These are phyloP conservation scores for Telenomus remus DNA, from an alignment of 1,140 invertebrate genomes.

Conservation along the genomic window DNA sequence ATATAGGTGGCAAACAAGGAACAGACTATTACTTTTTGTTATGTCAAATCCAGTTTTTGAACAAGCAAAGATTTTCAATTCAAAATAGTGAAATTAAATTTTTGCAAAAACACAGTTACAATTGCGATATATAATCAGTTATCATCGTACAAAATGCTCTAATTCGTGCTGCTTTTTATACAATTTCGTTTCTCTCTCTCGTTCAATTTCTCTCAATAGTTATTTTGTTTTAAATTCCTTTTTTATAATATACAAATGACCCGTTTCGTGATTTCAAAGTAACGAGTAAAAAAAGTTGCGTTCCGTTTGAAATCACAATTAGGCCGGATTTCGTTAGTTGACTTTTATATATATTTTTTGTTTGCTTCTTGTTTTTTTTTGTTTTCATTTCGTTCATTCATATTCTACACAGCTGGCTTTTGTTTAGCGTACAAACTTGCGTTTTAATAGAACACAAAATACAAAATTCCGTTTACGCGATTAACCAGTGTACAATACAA, in stretches of 20 bases:
- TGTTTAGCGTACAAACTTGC: slow-evolving; percentile 63
- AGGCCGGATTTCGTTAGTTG: slow-evolving; percentile 26
- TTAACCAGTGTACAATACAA: slow-evolving; percentile 70
- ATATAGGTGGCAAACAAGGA: no score
- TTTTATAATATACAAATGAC: slow-evolving; percentile 8
- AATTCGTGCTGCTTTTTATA: slow-evolving; percentile 10
- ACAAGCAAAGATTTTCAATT: no score
- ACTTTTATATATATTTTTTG: not conserved
- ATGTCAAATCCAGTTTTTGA: no score
- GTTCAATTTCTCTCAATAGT: not conserved
- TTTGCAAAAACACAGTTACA: no score
- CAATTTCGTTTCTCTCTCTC: not conserved
- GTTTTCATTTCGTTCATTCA: slow-evolving; percentile 36
- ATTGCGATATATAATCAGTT: slow-evolving; percentile 5
- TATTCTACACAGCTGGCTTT: slow-evolving; percentile 49
- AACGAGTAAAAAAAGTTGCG: slow-evolving; percentile 8
- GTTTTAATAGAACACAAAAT: slow-evolving; percentile 66
- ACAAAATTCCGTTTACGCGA: slow-evolving; percentile 38
- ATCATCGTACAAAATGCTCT: slow-evolving; percentile 13
- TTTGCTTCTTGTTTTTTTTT: no score
- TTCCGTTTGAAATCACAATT: slow-evolving; percentile 37
- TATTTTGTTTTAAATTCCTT: slow-evolving; percentile 10
- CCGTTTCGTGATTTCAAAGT: slow-evolving; percentile 35
- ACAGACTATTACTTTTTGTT: no score
- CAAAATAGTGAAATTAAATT: no score